These are phyloP conservation scores for Centropus unirufus DNA, from an alignment of 2,113 vertebrate genomes.

Conservation along the genomic window DNA sequence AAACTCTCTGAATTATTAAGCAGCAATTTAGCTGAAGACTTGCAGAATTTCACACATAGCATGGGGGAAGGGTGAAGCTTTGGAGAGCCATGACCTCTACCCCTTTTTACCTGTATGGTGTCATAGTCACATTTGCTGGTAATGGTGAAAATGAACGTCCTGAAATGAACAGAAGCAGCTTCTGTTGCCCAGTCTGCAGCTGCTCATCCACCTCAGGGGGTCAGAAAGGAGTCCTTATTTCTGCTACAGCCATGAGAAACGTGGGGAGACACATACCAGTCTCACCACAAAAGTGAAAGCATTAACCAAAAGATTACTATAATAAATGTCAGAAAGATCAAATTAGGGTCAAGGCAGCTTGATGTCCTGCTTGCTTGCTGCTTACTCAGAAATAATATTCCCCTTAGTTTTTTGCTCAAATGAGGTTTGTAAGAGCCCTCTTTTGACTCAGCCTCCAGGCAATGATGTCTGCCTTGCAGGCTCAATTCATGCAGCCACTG, in stretches of 20 bases:
- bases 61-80: rapidly evolving
- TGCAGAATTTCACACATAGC: neutral
- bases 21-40: neutral
- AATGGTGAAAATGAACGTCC: neutral
- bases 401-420: conserved; percentile 10
- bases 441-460: neutral
- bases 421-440: neutral
- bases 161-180: neutral
- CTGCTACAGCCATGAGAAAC: neutral
- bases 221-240: neutral
- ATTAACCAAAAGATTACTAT: neutral
- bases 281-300: neutral
- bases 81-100: neutral
- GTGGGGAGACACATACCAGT: neutral
- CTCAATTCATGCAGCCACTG: neutral
- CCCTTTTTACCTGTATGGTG: neutral
- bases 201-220: neutral
- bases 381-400: conserved; percentile 33
- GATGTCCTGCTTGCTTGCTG: neutral
- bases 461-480: neutral
- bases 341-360: neutral
- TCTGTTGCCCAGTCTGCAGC: neutral
- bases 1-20: neutral
- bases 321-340: neutral
- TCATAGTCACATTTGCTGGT: neutral